Percentiles rank a stretch among this genome's conserved stretches.
Conservation (phyloP, 2,113 vertebrate genomes). For the Mionectes macconnelli region DNA sequence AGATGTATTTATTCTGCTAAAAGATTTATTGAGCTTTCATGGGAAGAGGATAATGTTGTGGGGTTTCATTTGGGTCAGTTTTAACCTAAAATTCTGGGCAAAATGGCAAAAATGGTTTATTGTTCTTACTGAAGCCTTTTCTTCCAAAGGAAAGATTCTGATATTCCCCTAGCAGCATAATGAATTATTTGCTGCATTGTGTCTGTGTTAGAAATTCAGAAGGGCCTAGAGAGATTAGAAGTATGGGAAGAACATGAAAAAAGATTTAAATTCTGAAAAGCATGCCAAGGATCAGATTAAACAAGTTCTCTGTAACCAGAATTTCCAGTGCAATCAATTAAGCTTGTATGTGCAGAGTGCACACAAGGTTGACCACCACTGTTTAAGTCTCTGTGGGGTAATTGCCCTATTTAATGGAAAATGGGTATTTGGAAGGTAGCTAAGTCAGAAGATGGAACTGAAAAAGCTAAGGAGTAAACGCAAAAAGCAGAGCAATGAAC, state of each 20-base stretch:
- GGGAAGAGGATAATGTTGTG: background rate
- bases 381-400: background rate
- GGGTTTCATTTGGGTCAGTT: background rate
- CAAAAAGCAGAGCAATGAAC: background rate
- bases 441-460: background rate
- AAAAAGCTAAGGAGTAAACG: background rate
- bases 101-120: slow-evolving; percentile 1
- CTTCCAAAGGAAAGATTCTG: slow-evolving; percentile 2
- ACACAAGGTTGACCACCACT: background rate
- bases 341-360: background rate
- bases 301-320: background rate
- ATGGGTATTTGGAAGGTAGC: background rate
- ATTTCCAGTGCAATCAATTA: slow-evolving; percentile 29
- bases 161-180: slow-evolving; percentile 27
- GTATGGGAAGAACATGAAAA: slow-evolving; percentile 28
- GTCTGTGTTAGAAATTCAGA: background rate
- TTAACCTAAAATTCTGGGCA: slow-evolving; percentile 17
- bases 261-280: background rate
- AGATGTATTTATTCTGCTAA: background rate
- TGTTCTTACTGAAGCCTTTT: background rate
- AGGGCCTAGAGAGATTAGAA: background rate
- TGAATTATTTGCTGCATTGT: background rate
- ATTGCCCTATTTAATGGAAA: background rate
- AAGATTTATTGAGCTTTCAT: slow-evolving; percentile 38
- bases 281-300: background rate